Percentiles rank a stretch among this genome's conserved stretches.
phyloP scores from a whole-genome alignment of 2,797 vertebrate genomes.

The Amblyraja radiata region DNA sequence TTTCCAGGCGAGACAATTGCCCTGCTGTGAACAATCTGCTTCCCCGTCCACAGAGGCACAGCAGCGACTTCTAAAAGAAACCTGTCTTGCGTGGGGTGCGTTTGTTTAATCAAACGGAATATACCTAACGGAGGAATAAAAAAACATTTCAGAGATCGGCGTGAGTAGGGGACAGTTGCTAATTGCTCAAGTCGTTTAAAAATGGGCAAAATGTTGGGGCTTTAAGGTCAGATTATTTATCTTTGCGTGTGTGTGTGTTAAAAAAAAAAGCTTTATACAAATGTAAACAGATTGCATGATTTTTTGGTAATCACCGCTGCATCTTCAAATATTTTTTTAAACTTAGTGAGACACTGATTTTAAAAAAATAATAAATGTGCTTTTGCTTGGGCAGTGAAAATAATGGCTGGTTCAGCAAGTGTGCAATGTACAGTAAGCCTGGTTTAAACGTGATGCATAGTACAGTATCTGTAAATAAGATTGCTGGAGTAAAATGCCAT shows the following conservation, averaged over 20 bases:
- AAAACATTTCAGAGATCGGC: neutral
- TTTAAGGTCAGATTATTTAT: neutral
- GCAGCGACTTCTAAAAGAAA: too few relatives aligned
- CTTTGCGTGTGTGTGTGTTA: neutral
- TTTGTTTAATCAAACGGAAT: too few relatives aligned
- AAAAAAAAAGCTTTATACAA: neutral
- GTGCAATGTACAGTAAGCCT: conserved; percentile 59
- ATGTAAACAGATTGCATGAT: neutral
- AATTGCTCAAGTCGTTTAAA: neutral
- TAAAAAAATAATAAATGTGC: neutral
- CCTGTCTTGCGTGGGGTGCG: too few relatives aligned
- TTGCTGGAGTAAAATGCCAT: conserved; percentile 80
- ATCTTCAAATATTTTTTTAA: neutral
- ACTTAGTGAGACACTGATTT: neutral
- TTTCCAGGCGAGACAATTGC: neutral
- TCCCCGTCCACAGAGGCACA: neutral
- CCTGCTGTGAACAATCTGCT: neutral
- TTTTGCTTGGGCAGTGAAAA: neutral
- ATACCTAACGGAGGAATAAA: neutral
- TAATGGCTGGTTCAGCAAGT: conserved; percentile 4
- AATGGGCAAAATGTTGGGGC: neutral
- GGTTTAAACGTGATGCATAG: conserved; percentile 78
- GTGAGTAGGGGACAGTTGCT: neutral
- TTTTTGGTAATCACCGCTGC: neutral
- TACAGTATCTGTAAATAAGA: conserved; percentile 72